A percentile compares a stretch with the other conserved stretches of the same genome.
Evolutionary conservation across 2,113 vertebrate genomes (phyloP).

Genomic region (Toxostoma redivivum): DNA sequence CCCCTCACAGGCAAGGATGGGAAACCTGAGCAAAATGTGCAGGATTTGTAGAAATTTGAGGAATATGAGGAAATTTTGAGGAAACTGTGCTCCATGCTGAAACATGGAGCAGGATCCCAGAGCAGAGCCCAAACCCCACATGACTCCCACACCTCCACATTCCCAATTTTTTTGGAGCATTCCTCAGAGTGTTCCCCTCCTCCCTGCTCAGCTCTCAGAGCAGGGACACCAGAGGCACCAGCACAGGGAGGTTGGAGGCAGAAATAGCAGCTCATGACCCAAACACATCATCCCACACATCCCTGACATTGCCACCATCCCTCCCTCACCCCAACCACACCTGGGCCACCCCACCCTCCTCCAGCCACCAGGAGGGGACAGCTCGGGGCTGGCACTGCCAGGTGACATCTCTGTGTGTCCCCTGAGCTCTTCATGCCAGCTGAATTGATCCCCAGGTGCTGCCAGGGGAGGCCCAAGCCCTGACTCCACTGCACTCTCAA

Average conservation of each 20-base stretch:
- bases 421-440: neutral
- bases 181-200: fast-evolving
- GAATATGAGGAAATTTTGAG: too few relatives aligned
- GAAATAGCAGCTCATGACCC: neutral
- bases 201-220: neutral
- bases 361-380: neutral
- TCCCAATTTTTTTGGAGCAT: neutral
- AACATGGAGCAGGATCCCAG: neutral
- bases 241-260: neutral
- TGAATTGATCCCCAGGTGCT: conserved; percentile 1
- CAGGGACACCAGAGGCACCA: neutral
- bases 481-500: conserved; percentile 54
- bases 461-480: conserved; percentile 24
- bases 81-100: too few relatives aligned
- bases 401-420: neutral
- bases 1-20: neutral
- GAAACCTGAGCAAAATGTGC: neutral
- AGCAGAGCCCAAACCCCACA: neutral
- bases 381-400: neutral
- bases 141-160: neutral
- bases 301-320: fast-evolving
- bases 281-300: neutral
- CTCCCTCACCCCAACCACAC: neutral
- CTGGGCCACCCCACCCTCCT: neutral
- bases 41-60: too few relatives aligned